Percentiles rank a stretch among this genome's conserved stretches.
These are phyloP conservation scores for Siniperca scherzeri DNA, from an alignment of 2,797 vertebrate genomes.

Conservation along the genomic window DNA sequence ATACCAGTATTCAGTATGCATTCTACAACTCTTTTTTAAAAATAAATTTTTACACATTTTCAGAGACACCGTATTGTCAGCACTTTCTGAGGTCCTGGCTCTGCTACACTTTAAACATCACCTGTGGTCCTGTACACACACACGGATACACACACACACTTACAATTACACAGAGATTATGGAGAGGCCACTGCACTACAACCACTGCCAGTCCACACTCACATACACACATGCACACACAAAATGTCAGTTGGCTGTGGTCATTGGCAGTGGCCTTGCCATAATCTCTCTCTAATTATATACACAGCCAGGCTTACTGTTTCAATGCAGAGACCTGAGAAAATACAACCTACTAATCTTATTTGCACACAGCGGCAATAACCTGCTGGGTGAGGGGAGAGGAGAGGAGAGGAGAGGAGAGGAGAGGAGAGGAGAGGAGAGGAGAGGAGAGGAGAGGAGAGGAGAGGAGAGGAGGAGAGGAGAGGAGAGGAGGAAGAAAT, in stretches of 20 bases:
- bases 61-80: constrained; percentile 22
- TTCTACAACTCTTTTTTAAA: background rate
- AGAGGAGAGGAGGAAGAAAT: background rate
- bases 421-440: background rate
- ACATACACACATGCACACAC: constrained; percentile 58
- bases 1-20: background rate
- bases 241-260: constrained; percentile 78
- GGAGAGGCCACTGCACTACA: constrained; percentile 61
- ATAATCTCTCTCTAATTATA: constrained; percentile 86
- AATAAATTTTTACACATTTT: constrained; percentile 14
- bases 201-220: constrained; percentile 56
- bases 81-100: constrained; percentile 54
- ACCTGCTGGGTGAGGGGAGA: constrained; percentile 63
- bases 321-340: constrained; percentile 82
- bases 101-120: constrained; percentile 74
- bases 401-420: constrained; percentile 15
- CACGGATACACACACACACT: constrained; percentile 24
- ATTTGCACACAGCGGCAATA: constrained; percentile 82
- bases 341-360: constrained; percentile 86
- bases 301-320: constrained; percentile 83
- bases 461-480: background rate
- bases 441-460: background rate
- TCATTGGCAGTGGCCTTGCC: constrained; percentile 72
- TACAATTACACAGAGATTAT: constrained; percentile 77
- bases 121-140: constrained; percentile 73